These are phyloP conservation scores for Smittia sp. DNA, from an alignment of 2,888 invertebrate genomes.

Conservation along the genomic window DNA sequence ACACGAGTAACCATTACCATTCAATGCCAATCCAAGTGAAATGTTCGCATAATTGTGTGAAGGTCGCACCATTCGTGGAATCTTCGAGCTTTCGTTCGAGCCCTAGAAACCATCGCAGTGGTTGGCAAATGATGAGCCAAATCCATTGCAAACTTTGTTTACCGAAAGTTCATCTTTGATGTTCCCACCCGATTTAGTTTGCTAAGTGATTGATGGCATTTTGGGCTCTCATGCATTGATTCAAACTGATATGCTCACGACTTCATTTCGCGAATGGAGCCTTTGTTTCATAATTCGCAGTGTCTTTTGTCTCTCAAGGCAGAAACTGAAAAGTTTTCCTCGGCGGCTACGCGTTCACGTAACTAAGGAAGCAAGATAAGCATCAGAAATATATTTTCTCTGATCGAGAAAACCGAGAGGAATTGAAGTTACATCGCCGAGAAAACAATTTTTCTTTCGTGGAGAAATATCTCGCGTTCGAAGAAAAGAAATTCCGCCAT, in stretches of 20 bases:
- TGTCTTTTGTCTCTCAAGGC: not conserved
- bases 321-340: not conserved
- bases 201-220: not conserved
- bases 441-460: not conserved
- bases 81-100: too few species aligned
- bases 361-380: not conserved
- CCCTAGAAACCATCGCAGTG: not conserved
- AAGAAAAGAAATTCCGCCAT: conserved; percentile 20
- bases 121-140: not conserved
- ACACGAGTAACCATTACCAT: not conserved
- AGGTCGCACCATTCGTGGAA: not conserved
- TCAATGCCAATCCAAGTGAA: not conserved
- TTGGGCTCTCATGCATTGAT: too few species aligned
- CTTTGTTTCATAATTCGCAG: too few species aligned
- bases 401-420: too few species aligned
- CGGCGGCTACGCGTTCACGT: not conserved
- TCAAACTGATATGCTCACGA: too few species aligned
- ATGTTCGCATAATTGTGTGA: conserved; percentile 1
- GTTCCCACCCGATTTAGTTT: not conserved
- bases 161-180: not conserved
- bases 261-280: too few species aligned
- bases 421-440: too few species aligned
- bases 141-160: too few species aligned
- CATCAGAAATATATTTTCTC: too few species aligned
- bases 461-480: not conserved